Base-by-base conservation (phyloP, 2,797 vertebrate species). In the Crocodylus rhombifer region DNA sequence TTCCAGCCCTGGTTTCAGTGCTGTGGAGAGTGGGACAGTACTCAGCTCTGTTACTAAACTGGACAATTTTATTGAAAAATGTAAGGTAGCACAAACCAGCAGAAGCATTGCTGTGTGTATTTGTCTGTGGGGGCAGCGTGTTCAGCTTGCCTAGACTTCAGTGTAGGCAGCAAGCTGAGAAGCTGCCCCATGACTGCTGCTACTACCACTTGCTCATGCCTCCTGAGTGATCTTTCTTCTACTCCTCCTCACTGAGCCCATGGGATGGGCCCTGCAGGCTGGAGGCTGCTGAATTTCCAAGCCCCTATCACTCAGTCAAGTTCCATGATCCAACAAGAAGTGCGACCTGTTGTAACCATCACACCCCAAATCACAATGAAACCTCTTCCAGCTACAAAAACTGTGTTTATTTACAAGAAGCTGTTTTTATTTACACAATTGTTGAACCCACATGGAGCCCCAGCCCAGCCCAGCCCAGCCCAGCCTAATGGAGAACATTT, bases 331-430 rank as follows among this genome's bases (percentile, higher is more conserved):
- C 13, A 42, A 14, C 42, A 42, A 42, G 42, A 42, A 42, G 8
- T 42, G 42, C 42, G 42, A 42, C 42, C 42, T 42, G 42, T 42
- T 42, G 42, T 42, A 9, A 42, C 71, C 73, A 63, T n/a, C 15
- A 16, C 60, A n/a, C 23, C 36, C 9, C 69, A 51, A 26, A 73
- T 42, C 67, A 42, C 25, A 36, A 23, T 51, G 69, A 51, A 51
- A 75, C 51, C 71, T 76, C 88, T 91, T 73, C 82, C 33, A 57
- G 77, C 84, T 62, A 92, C 92, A 80, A 92, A 96, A 96, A 95
- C 94, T 56, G 87, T 84, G 87, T 87, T 89, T 95, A 92, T 94
- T 95, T 92, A 90, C 94, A 87, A 92, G 86, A 96, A 95, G 94
- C 94, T 2, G 58, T 87, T 84, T 84, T 79, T 96, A 91, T 96